A percentile compares a stretch with the other conserved stretches of the same genome.
phyloP scores from a whole-genome alignment of 1,140 invertebrate species.

The Drosophila pandora region DNA sequence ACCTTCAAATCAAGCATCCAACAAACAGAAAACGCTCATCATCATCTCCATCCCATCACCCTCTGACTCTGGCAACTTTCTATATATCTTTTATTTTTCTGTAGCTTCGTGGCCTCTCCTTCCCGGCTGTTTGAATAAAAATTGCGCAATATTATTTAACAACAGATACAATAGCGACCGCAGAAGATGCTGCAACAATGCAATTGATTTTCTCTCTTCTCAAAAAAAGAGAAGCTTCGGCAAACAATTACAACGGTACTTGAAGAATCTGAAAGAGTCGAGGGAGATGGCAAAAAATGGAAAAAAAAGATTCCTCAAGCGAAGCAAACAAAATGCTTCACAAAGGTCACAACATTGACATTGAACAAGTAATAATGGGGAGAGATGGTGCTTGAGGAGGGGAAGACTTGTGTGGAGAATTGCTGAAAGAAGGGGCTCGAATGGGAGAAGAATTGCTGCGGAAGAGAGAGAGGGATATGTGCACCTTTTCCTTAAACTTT shows the following conservation, averaged over 20 bases:
- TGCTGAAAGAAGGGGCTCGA: conserved; percentile 9
- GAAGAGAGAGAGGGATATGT: neutral
- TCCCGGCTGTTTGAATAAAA: conserved; percentile 66
- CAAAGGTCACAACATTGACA: conserved; percentile 81
- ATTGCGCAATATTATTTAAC: conserved; percentile 78
- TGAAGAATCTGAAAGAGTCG: conserved; percentile 41
- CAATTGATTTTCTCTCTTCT: conserved; percentile 67
- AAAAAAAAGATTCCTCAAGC: conserved; percentile 49
- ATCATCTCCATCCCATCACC: conserved; percentile 18
- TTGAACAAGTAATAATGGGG: conserved; percentile 54
- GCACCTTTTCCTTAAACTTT: conserved; percentile 63
- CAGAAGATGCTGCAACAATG: conserved; percentile 54
- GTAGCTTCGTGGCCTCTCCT: neutral
- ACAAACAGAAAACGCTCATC: conserved; percentile 20
- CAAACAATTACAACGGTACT: conserved; percentile 79
- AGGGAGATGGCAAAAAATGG: conserved; percentile 13
- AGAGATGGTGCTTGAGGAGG: neutral
- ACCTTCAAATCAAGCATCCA: neutral
- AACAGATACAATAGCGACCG: conserved; percentile 18
- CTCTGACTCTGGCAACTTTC: conserved; percentile 22
- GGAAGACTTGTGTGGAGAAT: conserved; percentile 25
- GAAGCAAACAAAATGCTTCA: conserved; percentile 75
- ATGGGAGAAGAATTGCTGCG: neutral
- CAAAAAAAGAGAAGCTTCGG: conserved; percentile 41
- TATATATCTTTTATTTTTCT: conserved; percentile 25